phyloP scores from a whole-genome alignment of 1,140 invertebrate species.

The Habropoda laboriosa region DNA sequence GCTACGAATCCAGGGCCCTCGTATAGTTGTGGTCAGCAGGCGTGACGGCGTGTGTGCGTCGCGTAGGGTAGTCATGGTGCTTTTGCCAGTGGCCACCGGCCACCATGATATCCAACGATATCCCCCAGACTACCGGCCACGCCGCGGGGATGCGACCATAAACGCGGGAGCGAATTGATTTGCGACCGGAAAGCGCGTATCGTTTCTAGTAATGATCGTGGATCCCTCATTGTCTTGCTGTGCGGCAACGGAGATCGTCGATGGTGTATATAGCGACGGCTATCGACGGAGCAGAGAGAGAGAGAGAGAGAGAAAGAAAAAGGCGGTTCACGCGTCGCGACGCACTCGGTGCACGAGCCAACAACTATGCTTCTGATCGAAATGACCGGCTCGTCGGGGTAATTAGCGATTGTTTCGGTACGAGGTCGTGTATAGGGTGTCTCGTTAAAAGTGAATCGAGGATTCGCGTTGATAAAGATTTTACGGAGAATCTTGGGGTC shows the following conservation, averaged over 20 bases:
- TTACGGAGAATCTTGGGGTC: too few relatives aligned
- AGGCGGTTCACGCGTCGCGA: constrained; percentile 53
- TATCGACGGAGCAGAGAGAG: background rate
- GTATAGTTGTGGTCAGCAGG: constrained; percentile 80
- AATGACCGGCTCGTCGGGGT: constrained; percentile 29
- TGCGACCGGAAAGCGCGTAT: constrained; percentile 79
- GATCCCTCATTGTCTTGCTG: constrained; percentile 69
- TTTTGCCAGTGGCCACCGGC: constrained; percentile 63
- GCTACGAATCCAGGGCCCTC: constrained; percentile 63
- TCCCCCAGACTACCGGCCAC: constrained; percentile 74
- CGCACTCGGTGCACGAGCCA: background rate
- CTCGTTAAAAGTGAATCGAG: background rate
- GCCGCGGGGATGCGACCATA: constrained; percentile 78
- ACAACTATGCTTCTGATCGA: constrained; percentile 40
- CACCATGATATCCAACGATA: constrained; percentile 69
- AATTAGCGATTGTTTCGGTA: constrained; percentile 35
- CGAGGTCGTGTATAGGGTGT: background rate
- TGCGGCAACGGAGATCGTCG: constrained; percentile 46
- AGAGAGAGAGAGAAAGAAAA: constrained; percentile 1
- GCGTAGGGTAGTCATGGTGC: constrained; percentile 74
- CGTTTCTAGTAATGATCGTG: constrained; percentile 79
- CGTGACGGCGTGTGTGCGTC: constrained; percentile 74
- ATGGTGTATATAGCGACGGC: constrained; percentile 21
- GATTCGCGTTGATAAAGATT: background rate
- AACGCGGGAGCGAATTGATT: constrained; percentile 80